Conservation (phyloP, 2,888 invertebrate species). For the Sphaerophoria rueppellii region DNA sequence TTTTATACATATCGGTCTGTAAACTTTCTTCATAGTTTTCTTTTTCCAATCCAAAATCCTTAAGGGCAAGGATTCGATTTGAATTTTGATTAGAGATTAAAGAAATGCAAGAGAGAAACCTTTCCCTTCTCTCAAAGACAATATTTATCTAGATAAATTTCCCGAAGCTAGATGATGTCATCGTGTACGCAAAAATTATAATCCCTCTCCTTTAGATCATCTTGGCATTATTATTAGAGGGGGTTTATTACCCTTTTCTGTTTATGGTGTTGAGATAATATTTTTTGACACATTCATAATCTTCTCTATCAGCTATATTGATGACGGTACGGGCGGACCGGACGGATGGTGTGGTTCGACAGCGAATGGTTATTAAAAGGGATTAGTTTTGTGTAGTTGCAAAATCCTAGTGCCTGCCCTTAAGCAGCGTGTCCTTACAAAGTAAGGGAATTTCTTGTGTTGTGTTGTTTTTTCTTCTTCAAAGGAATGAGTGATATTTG, state of each 20-base stretch:
- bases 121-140: constrained; percentile 7
- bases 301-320: background rate
- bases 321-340: too few species aligned
- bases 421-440: background rate
- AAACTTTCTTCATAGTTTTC: constrained; percentile 28
- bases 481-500: background rate
- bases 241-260: constrained; percentile 53
- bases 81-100: constrained; percentile 70
- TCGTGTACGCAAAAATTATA: constrained; percentile 64
- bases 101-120: constrained; percentile 34
- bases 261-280: constrained; percentile 66
- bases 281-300: constrained; percentile 52
- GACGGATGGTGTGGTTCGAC: too few species aligned
- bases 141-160: constrained; percentile 19
- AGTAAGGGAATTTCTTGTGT: constrained; percentile 28
- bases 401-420: background rate
- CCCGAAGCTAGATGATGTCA: constrained; percentile 51
- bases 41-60: constrained; percentile 12
- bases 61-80: constrained; percentile 53
- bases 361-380: constrained; percentile 9
- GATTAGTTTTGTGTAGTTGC: constrained; percentile 42
- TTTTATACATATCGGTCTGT: constrained; percentile 43
- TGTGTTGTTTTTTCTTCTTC: background rate
- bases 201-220: constrained; percentile 35
- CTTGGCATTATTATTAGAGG: constrained; percentile 54